A percentile compares a stretch with the other conserved stretches of the same genome.
These are phyloP conservation scores for Atta colombica DNA, from an alignment of 1,140 invertebrate genomes.

Conservation along the genomic window DNA sequence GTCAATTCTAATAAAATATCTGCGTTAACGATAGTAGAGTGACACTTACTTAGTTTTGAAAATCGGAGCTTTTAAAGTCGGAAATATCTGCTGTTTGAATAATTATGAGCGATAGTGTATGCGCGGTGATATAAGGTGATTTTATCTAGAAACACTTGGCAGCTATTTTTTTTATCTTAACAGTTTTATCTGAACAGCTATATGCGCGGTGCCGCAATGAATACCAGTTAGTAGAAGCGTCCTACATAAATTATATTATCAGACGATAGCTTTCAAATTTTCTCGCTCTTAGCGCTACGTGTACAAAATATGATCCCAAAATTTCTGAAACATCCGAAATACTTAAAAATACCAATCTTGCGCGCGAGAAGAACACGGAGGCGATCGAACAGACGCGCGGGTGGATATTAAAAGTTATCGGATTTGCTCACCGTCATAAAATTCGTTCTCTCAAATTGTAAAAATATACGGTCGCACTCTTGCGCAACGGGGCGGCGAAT, in stretches of 20 bases:
- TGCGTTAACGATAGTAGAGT: no score
- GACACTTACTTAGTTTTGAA: no score
- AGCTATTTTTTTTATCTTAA: neutral
- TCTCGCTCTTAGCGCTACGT: neutral
- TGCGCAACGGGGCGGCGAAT: constrained; percentile 33
- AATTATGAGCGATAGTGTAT: no score
- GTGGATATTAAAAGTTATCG: constrained; percentile 40
- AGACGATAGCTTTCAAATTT: neutral
- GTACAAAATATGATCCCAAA: constrained; percentile 14
- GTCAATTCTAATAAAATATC: no score
- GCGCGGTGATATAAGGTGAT: neutral
- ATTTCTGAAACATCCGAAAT: constrained; percentile 35
- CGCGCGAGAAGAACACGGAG: neutral
- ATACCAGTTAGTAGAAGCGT: neutral
- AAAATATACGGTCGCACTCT: constrained; percentile 15
- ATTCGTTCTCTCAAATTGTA: constrained; percentile 52
- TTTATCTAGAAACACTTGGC: neutral
- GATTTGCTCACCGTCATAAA: constrained; percentile 41
- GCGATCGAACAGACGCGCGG: neutral
- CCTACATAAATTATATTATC: constrained; percentile 41
- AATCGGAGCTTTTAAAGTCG: no score
- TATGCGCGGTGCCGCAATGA: neutral
- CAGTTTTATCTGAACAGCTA: neutral
- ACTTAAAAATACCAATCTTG: constrained; percentile 40
- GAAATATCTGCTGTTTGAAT: no score